Percentiles rank a stretch among this genome's conserved stretches.
Conservation (phyloP, 1,140 invertebrate species). For the Hesperophylax magnus region DNA sequence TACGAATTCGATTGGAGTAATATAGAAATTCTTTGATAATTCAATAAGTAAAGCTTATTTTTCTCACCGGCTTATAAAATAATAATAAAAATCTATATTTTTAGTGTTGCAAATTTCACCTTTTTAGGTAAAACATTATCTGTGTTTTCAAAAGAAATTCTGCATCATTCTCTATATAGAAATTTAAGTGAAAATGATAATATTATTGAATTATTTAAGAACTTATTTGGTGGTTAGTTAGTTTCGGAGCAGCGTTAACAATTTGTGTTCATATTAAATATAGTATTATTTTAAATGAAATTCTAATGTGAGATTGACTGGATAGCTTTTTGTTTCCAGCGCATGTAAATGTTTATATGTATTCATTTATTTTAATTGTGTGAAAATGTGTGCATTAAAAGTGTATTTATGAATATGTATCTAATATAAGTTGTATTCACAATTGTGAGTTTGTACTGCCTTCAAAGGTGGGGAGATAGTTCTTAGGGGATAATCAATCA, state of each 20-base stretch:
- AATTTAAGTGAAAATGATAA: too few relatives aligned
- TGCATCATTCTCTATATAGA: too few relatives aligned
- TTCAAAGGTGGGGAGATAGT: constrained; percentile 42
- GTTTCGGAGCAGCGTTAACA: constrained; percentile 35
- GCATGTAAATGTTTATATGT: not conserved
- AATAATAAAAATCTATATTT: too few relatives aligned
- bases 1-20: not conserved
- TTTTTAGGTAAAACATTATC: too few relatives aligned
- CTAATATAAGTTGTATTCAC: constrained; percentile 29
- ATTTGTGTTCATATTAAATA: constrained; percentile 53
- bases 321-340: constrained; percentile 37
- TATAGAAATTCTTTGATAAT: constrained; percentile 29
- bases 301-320: constrained; percentile 21
- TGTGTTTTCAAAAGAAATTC: too few relatives aligned
- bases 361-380: constrained; percentile 45
- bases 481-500: constrained; percentile 30
- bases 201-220: constrained; percentile 40
- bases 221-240: not conserved
- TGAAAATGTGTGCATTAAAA: constrained; percentile 40
- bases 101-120: too few relatives aligned
- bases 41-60: not conserved
- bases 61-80: not conserved
- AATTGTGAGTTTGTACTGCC: constrained; percentile 41
- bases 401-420: constrained; percentile 32
- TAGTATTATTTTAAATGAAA: constrained; percentile 54